Base-by-base conservation (phyloP, 2,113 vertebrate species). In the Plestiodon gilberti region DNA sequence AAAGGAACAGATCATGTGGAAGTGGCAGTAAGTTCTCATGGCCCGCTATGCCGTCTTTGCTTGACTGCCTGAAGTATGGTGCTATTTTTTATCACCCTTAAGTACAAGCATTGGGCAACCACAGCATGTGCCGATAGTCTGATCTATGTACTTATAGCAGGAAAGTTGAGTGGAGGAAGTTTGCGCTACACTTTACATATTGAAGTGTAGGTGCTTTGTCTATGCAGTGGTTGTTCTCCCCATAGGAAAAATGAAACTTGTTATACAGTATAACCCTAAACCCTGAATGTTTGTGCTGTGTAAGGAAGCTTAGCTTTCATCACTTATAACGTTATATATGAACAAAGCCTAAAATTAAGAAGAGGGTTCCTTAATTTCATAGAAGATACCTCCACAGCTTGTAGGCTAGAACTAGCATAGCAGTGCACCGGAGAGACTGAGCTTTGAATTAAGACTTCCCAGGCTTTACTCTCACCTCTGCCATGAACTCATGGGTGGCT, bases 1-100 rank as follows among this genome's bases (percentile, higher is more conserved):
- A 91, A 89, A 92, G 98, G 98, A 80, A 98, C 97, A 0, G 98
- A 99, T 86, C 99, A 99, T 0, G 97, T 99, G 93, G 99, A 98
- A 95, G 96, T 99, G 25, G 98, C 97, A 23, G 98, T 99, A 95
- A 98, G 98, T 94, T 52, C 38, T 1, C 79, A 76, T 38, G 25
- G 52, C 6, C 35, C 64, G 25, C 9, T 48, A 0, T 77, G 40
- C 81, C 3, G 0, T 35, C 0, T 57, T 0, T 59, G 25, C 0
- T 43, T 83, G 33, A 40, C 30, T 67, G 38, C 15, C 40, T 6
- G 57, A 62, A 83, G 30, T 75, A 15, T 9, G 52, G 4, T 28
- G 33, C 57, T 62, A 79, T 38, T 62, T 62, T 38, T 57, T 22
- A 4, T 57, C 33, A 28, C 57, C 6, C 17, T n/a, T 67, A 28